A percentile compares a stretch with the other conserved stretches of the same genome.
These are phyloP conservation scores for Mellivora capensis DNA, from an alignment of 2,113 vertebrate species.

Conservation along the genomic window DNA sequence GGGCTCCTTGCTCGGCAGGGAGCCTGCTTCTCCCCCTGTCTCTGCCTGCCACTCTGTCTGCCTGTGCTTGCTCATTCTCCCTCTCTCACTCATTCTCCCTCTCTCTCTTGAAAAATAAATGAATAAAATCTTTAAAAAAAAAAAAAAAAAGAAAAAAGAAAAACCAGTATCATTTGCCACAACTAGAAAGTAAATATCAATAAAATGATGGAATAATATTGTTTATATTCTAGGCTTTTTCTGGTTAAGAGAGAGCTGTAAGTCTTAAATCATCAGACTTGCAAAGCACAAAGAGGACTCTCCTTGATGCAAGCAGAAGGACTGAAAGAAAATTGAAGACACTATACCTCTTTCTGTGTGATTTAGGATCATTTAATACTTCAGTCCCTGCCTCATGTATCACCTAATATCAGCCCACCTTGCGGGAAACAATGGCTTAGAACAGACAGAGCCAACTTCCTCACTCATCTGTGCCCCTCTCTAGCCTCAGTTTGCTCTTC, in stretches of 20 bases:
- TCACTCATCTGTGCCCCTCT: too few species aligned
- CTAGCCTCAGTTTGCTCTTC: not conserved
- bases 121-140: not conserved
- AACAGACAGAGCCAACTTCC: not conserved
- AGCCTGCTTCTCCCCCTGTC: too few species aligned
- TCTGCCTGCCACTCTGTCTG: too few species aligned
- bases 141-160: not conserved
- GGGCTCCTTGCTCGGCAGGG: too few species aligned
- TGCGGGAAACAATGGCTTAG: not conserved
- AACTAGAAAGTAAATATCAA: not conserved
- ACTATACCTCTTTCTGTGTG: not conserved
- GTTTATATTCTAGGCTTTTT: not conserved
- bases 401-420: not conserved
- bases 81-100: too few species aligned
- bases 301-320: not conserved
- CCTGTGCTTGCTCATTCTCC: too few species aligned
- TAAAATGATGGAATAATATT: not conserved
- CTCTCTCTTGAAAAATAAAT: too few species aligned
- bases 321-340: not conserved
- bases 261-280: not conserved
- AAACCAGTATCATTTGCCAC: not conserved
- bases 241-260: not conserved
- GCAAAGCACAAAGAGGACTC: not conserved
- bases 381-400: not conserved
- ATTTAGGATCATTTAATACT: not conserved